phyloP scores from a whole-genome alignment of 2,888 invertebrate genomes.

The Limnephilus rhombicus region DNA sequence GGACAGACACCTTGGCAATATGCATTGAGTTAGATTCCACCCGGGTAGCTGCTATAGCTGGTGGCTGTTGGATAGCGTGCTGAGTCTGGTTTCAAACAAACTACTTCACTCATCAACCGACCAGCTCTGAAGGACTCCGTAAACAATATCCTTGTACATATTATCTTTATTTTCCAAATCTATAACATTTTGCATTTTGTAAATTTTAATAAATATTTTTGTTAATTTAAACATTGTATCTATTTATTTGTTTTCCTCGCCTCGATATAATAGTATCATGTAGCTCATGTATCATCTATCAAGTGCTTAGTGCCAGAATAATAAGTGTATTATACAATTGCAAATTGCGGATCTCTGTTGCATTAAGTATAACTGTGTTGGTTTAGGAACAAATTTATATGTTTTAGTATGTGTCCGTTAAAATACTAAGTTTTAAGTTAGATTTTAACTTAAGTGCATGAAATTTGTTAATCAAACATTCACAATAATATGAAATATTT shows the following conservation, averaged over 20 bases:
- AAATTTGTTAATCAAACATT: neutral
- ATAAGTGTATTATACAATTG: neutral
- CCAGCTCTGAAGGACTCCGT: neutral
- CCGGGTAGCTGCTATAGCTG: neutral
- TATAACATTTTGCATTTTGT: slow-evolving; percentile 33
- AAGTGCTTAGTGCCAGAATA: slow-evolving; percentile 1
- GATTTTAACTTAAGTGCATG: neutral
- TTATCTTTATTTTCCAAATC: slow-evolving; percentile 31
- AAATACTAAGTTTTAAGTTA: neutral
- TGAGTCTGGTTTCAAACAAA: neutral
- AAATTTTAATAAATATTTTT: slow-evolving; percentile 32
- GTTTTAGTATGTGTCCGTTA: neutral
- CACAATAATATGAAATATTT: neutral
- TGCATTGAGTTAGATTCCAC: neutral
- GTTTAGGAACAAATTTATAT: slow-evolving; percentile 1
- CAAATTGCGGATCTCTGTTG: neutral
- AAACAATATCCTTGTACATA: slow-evolving; percentile 36
- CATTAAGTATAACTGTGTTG: neutral
- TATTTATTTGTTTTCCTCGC: slow-evolving; percentile 36
- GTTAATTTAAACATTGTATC: slow-evolving; percentile 23
- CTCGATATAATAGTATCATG: neutral
- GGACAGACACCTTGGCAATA: neutral
- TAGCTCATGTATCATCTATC: neutral
- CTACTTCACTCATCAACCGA: neutral
- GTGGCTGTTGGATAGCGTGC: neutral